Base-by-base conservation (phyloP, 2,797 vertebrate species). In the Artibeus lituratus region DNA sequence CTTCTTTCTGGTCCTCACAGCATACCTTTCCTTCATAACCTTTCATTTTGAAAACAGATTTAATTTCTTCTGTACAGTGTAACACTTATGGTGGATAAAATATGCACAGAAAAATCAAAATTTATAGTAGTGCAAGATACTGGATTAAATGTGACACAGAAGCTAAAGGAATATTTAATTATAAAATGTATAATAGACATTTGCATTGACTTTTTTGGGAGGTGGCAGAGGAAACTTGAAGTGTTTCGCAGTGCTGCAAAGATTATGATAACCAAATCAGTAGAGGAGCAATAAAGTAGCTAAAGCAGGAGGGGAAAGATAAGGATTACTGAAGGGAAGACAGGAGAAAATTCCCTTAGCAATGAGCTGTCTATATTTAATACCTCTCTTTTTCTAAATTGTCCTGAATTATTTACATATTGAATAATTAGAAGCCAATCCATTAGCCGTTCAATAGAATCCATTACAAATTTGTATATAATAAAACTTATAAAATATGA, bases 181-280 rank as follows among this genome's bases (percentile, higher is more conserved):
- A 65, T 55, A 83, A 87, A 21, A 91, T 84, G 59, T 87, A 51
- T 96, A 92, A 84, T 91, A 81, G 42, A 19, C 7, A 87, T 81
- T 96, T 97, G 88, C 87, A 94, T 21, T 87, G 86, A 72, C 49
- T 92, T 90, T 92, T 92, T 73, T 22, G 76, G 85, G 86, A 89
- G 26, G 16, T 69, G 92, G 53, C 67, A 88, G 59, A 96, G 39
- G 62, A 14, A 96, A 87, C 51, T 81, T 82, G 67, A 96, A 94
- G 55, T 92, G 72, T 91, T 98, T 89, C 84, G 72, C 59, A 96
- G 29, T 78, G 83, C 87, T 96, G 83, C 86, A 81, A 95, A 94
- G 86, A 96, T 95, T 92, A 95, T 95, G 92, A 97, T 95, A 97
- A 97, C 57, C 65, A 73, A 96, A 93, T 93, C 86, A 95, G 88